These are phyloP conservation scores for Argyresthia goedartella DNA, from an alignment of 2,888 invertebrate species.

Conservation along the genomic window DNA sequence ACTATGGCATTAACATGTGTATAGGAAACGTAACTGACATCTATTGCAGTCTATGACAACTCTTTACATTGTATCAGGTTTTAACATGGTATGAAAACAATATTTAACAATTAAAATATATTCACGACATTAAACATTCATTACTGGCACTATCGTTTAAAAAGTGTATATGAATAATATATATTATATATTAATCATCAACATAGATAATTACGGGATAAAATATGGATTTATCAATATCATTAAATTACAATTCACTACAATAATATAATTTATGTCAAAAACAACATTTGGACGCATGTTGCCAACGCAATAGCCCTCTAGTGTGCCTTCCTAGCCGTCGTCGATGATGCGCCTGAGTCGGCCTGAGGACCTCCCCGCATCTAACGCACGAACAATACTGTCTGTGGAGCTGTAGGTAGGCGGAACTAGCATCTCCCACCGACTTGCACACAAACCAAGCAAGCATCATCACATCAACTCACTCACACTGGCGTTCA, in stretches of 20 bases:
- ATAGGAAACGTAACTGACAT: conserved; percentile 52
- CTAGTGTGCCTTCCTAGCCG: no score
- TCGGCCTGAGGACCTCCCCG: no score
- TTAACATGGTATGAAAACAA: conserved; percentile 53
- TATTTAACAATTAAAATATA: conserved; percentile 51
- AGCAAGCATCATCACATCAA: no score
- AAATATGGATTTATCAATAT: conserved; percentile 53
- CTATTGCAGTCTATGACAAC: conserved; percentile 47
- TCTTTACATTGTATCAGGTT: conserved; percentile 36
- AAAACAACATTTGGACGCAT: conserved; percentile 51
- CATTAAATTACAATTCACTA: conserved; percentile 57
- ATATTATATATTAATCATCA: conserved; percentile 47
- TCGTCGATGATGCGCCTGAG: no score
- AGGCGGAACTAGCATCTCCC: no score
- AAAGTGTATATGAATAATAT: conserved; percentile 21
- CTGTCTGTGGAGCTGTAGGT: no score
- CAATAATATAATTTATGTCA: conserved; percentile 50
- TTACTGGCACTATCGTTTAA: conserved; percentile 43
- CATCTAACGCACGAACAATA: no score
- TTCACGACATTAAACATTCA: conserved; percentile 25
- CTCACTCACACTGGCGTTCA: no score
- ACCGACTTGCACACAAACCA: no score
- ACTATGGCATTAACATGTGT: conserved; percentile 52
- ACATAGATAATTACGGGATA: conserved; percentile 52
- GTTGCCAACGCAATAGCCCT: no score